phyloP scores from a whole-genome alignment of 2,797 vertebrate species.

The Megaceryle alcyon region DNA sequence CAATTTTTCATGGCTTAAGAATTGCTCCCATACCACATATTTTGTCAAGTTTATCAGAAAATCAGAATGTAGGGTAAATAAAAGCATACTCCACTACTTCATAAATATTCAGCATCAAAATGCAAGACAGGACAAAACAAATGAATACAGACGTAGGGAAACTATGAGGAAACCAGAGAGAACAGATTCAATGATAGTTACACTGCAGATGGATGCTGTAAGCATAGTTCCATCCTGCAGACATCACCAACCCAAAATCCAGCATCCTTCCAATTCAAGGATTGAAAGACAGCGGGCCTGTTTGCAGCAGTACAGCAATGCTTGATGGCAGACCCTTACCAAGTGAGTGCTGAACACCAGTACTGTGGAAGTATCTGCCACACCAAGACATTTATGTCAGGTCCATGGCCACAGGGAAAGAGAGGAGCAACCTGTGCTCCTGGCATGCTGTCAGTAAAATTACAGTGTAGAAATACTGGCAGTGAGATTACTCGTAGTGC shows the following conservation, averaged over 20 bases:
- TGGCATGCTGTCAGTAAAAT: neutral
- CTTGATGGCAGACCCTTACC: neutral
- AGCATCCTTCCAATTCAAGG: neutral
- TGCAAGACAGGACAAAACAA: neutral
- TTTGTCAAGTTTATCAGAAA: neutral
- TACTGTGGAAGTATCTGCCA: neutral
- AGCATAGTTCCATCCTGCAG: neutral
- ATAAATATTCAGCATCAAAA: neutral
- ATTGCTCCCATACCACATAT: neutral
- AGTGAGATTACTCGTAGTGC: neutral
- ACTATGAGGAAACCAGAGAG: neutral
- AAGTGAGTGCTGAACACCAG: neutral
- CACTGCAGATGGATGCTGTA: neutral
- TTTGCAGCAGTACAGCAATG: fast-evolving
- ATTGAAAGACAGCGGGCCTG: neutral
- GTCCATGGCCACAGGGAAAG: neutral
- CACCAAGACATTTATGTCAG: neutral
- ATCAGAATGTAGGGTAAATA: neutral
- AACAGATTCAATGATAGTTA: neutral
- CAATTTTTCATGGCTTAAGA: neutral
- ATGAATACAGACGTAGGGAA: neutral
- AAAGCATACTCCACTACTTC: neutral
- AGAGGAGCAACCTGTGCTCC: neutral
- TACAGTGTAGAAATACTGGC: neutral
- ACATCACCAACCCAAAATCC: neutral